Evolutionary conservation across 2,888 invertebrate species (phyloP).

Genomic region (Protula sp.): DNA sequence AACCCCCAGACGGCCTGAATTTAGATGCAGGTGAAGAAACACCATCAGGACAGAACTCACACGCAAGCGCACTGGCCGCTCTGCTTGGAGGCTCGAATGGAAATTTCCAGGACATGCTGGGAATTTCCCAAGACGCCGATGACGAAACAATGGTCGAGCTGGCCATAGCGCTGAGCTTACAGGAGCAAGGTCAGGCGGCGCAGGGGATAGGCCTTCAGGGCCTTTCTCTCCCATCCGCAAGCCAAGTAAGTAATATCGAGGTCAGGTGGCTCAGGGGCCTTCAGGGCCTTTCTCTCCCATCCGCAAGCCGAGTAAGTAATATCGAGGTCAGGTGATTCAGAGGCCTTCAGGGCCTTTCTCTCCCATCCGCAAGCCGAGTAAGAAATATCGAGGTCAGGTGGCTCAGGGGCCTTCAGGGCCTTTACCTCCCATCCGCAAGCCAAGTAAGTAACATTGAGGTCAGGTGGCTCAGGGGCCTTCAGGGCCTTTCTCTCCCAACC

Average conservation of each 20-base stretch:
- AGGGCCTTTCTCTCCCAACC: too few relatives aligned
- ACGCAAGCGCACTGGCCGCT: constrained; percentile 51
- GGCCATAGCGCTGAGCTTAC: constrained; percentile 88
- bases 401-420: background rate
- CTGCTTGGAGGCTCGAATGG: constrained; percentile 41
- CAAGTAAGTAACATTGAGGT: too few relatives aligned
- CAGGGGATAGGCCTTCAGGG: background rate
- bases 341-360: too few relatives aligned
- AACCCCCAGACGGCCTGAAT: constrained; percentile 24
- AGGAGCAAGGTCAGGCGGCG: constrained; percentile 54
- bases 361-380: too few relatives aligned
- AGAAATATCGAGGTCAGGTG: too few relatives aligned
- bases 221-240: background rate
- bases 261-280: too few relatives aligned
- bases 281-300: too few relatives aligned
- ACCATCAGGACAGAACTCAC: constrained; percentile 23
- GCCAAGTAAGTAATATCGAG: too few relatives aligned
- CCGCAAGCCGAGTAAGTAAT: too few relatives aligned
- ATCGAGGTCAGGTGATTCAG: too few relatives aligned
- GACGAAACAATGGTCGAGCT: constrained; percentile 96
- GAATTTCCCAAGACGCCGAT: constrained; percentile 89
- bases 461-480: too few relatives aligned
- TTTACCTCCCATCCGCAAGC: background rate
- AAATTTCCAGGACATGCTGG: constrained; percentile 72
- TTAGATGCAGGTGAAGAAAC: background rate